Evolutionary conservation across 2,113 vertebrate species (phyloP).

Genomic region (Clupea harengus): DNA sequence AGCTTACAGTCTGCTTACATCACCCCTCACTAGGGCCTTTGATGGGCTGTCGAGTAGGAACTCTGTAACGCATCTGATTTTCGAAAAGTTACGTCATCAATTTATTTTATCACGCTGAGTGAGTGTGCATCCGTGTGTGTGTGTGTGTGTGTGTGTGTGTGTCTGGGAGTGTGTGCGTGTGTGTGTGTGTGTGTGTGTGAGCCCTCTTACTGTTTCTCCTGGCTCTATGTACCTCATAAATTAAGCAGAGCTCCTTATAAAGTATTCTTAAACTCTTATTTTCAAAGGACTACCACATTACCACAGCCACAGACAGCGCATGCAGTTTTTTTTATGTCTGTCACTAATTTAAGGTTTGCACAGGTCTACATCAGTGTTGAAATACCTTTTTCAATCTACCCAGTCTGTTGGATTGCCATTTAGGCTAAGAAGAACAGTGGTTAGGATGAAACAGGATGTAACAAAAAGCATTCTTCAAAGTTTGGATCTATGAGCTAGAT

Average conservation of each 20-base stretch:
- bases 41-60: not conserved
- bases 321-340: too few species aligned
- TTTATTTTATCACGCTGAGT: not conserved
- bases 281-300: not conserved
- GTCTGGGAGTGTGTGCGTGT: conserved; percentile 1
- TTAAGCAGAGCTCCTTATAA: not conserved
- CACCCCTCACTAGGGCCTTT: not conserved
- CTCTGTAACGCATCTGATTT: not conserved
- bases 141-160: not conserved
- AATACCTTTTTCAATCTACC: not conserved
- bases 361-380: too few species aligned
- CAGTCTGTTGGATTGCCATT: not conserved
- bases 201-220: not conserved
- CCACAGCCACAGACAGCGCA: not conserved
- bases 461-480: not conserved
- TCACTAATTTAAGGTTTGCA: not conserved
- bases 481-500: not conserved
- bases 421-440: not conserved
- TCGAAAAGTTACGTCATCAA: conserved; percentile 10
- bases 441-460: not conserved
- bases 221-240: conserved; percentile 22
- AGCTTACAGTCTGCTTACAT: conserved; percentile 12
- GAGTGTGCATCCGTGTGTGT: not conserved
- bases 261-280: not conserved
- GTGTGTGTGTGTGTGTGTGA: not conserved